phyloP scores from a whole-genome alignment of 2,888 invertebrate species.

The Amblyjoppa proteus region DNA sequence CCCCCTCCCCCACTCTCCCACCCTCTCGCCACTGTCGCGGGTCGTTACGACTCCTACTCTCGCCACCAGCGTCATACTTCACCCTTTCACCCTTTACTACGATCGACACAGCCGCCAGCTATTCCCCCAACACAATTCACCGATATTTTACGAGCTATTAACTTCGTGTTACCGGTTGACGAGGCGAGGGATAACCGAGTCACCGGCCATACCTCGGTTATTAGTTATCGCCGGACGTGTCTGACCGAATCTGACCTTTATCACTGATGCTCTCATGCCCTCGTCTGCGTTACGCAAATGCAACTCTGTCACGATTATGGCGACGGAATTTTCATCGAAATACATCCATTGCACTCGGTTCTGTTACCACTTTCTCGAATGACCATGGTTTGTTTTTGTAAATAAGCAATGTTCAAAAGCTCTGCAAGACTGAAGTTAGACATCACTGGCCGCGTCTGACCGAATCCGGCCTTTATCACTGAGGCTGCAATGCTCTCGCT shows the following conservation, averaged over 20 bases:
- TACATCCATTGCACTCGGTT: not conserved
- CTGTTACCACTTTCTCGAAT: not conserved
- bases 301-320: not conserved
- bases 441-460: slow-evolving; percentile 29
- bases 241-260: slow-evolving; percentile 36
- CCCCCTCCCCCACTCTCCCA: not conserved
- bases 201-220: slow-evolving; percentile 18
- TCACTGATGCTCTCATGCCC: slow-evolving; percentile 1
- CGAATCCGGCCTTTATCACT: slow-evolving; percentile 25
- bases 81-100: slow-evolving; percentile 14
- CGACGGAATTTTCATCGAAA: not conserved
- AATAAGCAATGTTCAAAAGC: too few species aligned
- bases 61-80: not conserved
- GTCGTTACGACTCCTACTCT: slow-evolving; percentile 32
- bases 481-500: not conserved
- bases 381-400: too few species aligned
- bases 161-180: slow-evolving; percentile 52
- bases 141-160: slow-evolving; percentile 63
- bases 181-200: slow-evolving; percentile 36
- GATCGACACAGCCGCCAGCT: slow-evolving; percentile 34
- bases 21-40: not conserved
- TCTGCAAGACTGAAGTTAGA: slow-evolving; percentile 6
- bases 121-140: slow-evolving; percentile 39
- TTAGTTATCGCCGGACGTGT: slow-evolving; percentile 41
- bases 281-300: not conserved